Evolutionary conservation across 2,888 invertebrate genomes (phyloP), one percentile per base, ranked within the genome.

Genomic region (Melanostoma mellinum): DNA sequence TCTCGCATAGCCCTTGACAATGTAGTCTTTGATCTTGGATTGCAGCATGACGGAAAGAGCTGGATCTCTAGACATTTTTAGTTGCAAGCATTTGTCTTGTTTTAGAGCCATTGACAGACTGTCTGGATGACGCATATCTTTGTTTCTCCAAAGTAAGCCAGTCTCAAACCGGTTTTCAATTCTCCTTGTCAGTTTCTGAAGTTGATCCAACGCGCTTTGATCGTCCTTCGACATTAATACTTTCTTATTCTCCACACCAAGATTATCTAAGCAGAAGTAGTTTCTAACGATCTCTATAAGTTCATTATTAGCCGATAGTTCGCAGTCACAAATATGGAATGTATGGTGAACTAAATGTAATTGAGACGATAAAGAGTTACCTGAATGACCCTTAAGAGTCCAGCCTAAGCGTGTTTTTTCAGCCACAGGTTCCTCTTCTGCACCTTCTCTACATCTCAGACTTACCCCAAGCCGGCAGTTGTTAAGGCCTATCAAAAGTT

Each of bases 1-100:
- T 38, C 80, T 63, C 1, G 85, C 81, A 44, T 87, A 87, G 50
- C 75, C 82, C 53, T 87, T 85, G 8, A 63, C 60, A 6, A 86
- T n/a, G 33, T 82, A 86, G 38, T 85, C 80, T 53, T 74, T 44
- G 6, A 86, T 56, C 44, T 75, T 67, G 0, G 60, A 36, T 44
- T 75, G 56, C 30, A 75, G 20, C 35, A 32, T n/a, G n/a, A n/a
- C 6, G 58, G 20, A 20, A 8, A 67, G 33, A 20, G 2, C 65
- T n/a, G 72, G 52, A 48, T 63, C 38, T 48, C 55, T 73, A 8
- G 30, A 10, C 36, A 68, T 36, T 8, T 72, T 72, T 9, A 44
- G 44, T n/a, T 44, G 52, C 2, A 71, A 8, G 52, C 60, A 71
- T 8, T 10, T 60, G 6, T 60, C 53, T 35, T 53, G 35, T 46